Evolutionary conservation across 37 sponge, comb jelly and placozoan species (phyloP), one percentile per base, ranked within the genome.

Genomic region (Aplysina aerophoba): DNA sequence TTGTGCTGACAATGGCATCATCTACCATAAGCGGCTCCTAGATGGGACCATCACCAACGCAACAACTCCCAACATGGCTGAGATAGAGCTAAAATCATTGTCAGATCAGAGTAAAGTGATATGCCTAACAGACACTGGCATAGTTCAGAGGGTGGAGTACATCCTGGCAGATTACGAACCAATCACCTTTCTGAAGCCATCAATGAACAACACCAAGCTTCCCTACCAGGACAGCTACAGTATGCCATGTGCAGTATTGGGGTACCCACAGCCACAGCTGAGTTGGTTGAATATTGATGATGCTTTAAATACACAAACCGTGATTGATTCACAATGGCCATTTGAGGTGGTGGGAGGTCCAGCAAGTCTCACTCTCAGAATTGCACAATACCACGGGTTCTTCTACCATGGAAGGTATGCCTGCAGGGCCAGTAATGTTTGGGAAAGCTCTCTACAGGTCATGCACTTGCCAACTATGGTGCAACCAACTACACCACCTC

Each of bases 161-260:
- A 33, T 71, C 5, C 36, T 71, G 11, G 73, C 73, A 35, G 73
- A 71, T 33, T 71, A 71, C 73, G 11, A 71, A 14, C 73, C 73
- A 19, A 71, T 71, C 36, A 71, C 33, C 20, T 71, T 71, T 12
- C 31, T 71, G 20, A 2, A 25, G 3, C 73, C 73, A 71, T 2
- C 35, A 2, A 33, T 33, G 5, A 33, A 71, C 5, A 14, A 71
- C 31, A 30, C 73, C 1, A 5, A 21, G 36, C 33, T 27, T 30
- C 21, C 36, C 2, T 25, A 21, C 37, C 2, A 20, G 5, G 35
- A 71, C 28, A 30, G 3, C 21, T 36, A 19, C 33, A 20, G 6
- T 5, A 33, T 71, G 11, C n/a, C 36, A 34, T 71, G 73, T 71
- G 6, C 37, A 35, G 73, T 12, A 33, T 8, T 33, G 37, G 73